These are phyloP conservation scores for Adela reaumurella DNA, from an alignment of 2,888 invertebrate species.

Conservation along the genomic window DNA sequence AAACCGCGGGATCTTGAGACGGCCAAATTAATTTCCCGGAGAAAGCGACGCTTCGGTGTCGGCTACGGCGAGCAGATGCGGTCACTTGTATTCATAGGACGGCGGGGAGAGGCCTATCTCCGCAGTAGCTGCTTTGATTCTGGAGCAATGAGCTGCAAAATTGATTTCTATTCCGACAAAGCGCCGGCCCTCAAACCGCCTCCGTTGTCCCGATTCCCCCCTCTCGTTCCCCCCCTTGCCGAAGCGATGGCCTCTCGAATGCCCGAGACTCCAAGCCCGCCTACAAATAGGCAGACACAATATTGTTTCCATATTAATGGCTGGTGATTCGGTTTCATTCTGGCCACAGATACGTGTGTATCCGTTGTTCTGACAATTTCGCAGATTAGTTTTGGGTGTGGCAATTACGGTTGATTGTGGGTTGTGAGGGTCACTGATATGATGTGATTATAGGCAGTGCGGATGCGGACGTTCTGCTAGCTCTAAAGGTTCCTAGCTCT, in stretches of 20 bases:
- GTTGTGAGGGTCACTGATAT: too few relatives aligned
- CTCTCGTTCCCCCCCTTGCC: not conserved
- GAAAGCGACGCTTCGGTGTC: not conserved
- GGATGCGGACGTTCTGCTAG: too few relatives aligned
- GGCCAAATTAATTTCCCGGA: not conserved
- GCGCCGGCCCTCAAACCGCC: not conserved
- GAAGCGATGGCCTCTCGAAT: not conserved
- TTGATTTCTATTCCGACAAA: constrained; percentile 19
- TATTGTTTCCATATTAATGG: not conserved
- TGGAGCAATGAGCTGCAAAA: constrained; percentile 28
- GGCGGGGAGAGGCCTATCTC: constrained; percentile 20
- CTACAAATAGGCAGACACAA: not conserved
- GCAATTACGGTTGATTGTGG: too few relatives aligned
- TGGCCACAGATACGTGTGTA: too few relatives aligned
- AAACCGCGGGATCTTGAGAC: not conserved
- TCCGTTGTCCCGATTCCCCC: not conserved
- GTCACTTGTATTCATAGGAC: constrained; percentile 31
- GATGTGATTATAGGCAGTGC: too few relatives aligned
- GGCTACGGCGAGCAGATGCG: constrained; percentile 17
- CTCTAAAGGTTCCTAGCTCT: too few relatives aligned
- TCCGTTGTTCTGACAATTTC: not conserved
- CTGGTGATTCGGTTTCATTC: not conserved
- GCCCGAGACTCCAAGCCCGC: too few relatives aligned
- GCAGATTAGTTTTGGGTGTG: not conserved
- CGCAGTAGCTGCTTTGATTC: constrained; percentile 10